Percentiles rank a stretch among this genome's conserved stretches.
These are phyloP conservation scores for Oncorhynchus masou DNA, from an alignment of 2,113 vertebrate species.

Conservation along the genomic window DNA sequence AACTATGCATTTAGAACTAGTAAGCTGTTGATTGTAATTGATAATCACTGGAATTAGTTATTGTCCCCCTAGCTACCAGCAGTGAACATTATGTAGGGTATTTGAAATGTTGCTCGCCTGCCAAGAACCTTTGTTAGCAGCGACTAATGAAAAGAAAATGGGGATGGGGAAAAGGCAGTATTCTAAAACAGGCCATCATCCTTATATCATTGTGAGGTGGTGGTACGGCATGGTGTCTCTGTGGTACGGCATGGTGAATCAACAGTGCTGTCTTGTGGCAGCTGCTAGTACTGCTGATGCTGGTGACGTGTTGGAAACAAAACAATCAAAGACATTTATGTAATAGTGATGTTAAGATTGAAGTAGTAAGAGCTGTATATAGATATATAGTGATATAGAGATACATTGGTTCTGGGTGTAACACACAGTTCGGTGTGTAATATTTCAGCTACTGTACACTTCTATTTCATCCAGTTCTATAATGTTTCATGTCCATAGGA, in stretches of 20 bases:
- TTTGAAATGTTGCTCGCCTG: constrained; percentile 32
- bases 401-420: no score
- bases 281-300: background rate
- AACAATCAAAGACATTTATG: background rate
- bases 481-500: no score
- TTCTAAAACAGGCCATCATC: constrained; percentile 68
- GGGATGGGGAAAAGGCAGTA: constrained; percentile 60
- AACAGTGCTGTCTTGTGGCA: constrained; percentile 76
- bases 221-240: constrained; percentile 1
- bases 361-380: background rate
- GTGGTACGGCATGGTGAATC: constrained; percentile 37
- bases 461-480: background rate
- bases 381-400: no score
- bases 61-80: constrained; percentile 25
- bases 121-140: constrained; percentile 59
- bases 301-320: background rate
- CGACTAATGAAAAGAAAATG: constrained; percentile 67
- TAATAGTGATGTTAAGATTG: background rate
- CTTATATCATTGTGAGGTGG: constrained; percentile 36
- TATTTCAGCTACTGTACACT: background rate
- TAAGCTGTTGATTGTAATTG: constrained; percentile 58
- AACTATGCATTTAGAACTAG: constrained; percentile 51
- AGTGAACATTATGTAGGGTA: constrained; percentile 46
- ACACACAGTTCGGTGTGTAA: background rate
- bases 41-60: constrained; percentile 56